Percentiles rank a stretch among this genome's conserved stretches.
Evolutionary conservation across 2,113 vertebrate species (phyloP).

Genomic region (Leucoraja erinaceus): DNA sequence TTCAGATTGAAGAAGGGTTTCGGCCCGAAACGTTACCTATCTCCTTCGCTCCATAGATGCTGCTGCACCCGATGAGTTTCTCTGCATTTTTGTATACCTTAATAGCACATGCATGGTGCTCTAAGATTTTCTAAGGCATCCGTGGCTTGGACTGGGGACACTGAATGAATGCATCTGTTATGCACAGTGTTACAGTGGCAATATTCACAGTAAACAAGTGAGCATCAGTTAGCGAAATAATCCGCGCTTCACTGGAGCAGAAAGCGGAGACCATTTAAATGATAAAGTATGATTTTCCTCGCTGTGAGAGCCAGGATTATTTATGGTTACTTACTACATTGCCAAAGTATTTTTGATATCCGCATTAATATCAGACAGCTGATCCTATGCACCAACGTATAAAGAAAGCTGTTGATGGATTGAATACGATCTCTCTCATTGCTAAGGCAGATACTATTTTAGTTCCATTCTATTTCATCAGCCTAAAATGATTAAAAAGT

Average conservation of each 20-base stretch:
- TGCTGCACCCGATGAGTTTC: no score
- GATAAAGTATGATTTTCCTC: background rate
- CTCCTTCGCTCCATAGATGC: no score
- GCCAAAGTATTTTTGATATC: background rate
- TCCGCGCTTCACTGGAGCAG: background rate
- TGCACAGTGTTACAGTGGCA: background rate
- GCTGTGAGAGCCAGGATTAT: background rate
- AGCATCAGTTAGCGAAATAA: background rate
- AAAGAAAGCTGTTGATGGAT: background rate
- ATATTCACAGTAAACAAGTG: constrained; percentile 21
- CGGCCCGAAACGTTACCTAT: no score
- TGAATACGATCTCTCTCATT: background rate
- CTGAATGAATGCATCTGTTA: constrained; percentile 33
- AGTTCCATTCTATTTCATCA: background rate
- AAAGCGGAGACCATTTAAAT: background rate
- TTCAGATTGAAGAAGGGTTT: no score
- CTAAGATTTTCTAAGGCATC: constrained; percentile 5
- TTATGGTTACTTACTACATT: background rate
- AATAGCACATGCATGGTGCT: background rate
- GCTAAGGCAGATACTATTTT: background rate
- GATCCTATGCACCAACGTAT: background rate
- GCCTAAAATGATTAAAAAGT: background rate
- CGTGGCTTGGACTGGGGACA: background rate
- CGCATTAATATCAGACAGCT: background rate
- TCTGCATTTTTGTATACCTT: no score